phyloP scores from a whole-genome alignment of 2,113 vertebrate genomes.

The Oncorhynchus masou region DNA sequence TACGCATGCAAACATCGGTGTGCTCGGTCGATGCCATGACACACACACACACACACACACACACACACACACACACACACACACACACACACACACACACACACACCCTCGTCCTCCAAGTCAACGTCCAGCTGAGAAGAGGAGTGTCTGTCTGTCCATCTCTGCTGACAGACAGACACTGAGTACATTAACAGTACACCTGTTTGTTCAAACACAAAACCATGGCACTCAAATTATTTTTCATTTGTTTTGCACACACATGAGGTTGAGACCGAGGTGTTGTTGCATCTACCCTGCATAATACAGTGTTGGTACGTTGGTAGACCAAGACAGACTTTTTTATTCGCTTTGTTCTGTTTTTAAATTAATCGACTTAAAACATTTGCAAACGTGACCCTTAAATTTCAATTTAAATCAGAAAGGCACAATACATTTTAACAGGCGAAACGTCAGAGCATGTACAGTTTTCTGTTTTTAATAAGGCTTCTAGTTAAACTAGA shows the following conservation, averaged over 20 bases:
- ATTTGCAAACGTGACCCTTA: constrained; percentile 89
- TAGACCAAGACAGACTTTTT: constrained; percentile 83
- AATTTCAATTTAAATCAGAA: constrained; percentile 80
- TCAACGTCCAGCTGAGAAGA: constrained; percentile 54
- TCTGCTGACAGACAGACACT: constrained; percentile 25
- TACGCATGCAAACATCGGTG: constrained; percentile 60
- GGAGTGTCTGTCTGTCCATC: constrained; percentile 28
- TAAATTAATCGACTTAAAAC: constrained; percentile 87
- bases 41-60: constrained; percentile 26
- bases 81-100: constrained; percentile 67
- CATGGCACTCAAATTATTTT: constrained; percentile 49
- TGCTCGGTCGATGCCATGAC: constrained; percentile 76
- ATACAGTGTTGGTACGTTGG: constrained; percentile 84
- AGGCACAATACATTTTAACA: constrained; percentile 61
- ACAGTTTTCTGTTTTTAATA: constrained; percentile 88
- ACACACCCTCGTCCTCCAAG: constrained; percentile 62
- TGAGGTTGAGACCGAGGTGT: constrained; percentile 45
- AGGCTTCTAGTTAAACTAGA: constrained; percentile 92
- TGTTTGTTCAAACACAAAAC: constrained; percentile 56
- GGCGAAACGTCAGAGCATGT: constrained; percentile 66
- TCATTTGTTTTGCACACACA: constrained; percentile 26
- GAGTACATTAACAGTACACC: constrained; percentile 30
- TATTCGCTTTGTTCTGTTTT: constrained; percentile 46
- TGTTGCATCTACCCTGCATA: constrained; percentile 48
- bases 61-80: constrained; percentile 70